These are phyloP conservation scores for Sarotherodon lohbergeri DNA, from an alignment of 2,113 vertebrate species.

Conservation along the genomic window DNA sequence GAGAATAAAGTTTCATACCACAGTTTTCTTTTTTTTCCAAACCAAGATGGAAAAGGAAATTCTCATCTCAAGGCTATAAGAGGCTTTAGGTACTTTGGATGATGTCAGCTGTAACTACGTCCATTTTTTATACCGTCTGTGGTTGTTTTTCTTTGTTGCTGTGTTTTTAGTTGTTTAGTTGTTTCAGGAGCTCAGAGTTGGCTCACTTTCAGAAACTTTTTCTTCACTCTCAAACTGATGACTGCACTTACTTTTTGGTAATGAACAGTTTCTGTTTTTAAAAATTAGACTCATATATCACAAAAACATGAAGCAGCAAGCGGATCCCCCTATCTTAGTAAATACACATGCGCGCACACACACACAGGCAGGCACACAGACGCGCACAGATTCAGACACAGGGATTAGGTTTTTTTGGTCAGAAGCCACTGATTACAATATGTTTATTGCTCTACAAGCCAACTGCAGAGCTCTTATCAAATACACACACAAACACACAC, in stretches of 20 bases:
- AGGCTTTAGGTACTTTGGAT: neutral
- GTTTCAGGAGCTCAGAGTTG: neutral
- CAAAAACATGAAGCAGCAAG: neutral
- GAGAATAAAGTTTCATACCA: neutral
- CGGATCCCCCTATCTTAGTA: neutral
- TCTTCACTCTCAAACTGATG: neutral
- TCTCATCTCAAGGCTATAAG: neutral
- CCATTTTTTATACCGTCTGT: neutral
- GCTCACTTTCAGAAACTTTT: neutral
- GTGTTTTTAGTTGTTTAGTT: neutral
- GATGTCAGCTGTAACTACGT: neutral
- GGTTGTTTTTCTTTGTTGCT: neutral
- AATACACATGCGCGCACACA: neutral
- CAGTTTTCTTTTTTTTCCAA: neutral
- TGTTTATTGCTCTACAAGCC: conserved; percentile 64
- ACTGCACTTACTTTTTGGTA: neutral
- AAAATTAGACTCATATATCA: neutral
- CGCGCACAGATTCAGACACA: neutral
- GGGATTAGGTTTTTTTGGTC: conserved; percentile 50
- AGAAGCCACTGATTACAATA: conserved; percentile 71
- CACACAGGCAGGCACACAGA: neutral
- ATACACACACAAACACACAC: conserved; percentile 8
- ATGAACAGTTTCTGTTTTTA: neutral
- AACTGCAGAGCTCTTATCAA: conserved; percentile 64
- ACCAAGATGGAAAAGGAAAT: neutral